Conservation (phyloP, 2,113 vertebrate species). For the Rostratula benghalensis region DNA sequence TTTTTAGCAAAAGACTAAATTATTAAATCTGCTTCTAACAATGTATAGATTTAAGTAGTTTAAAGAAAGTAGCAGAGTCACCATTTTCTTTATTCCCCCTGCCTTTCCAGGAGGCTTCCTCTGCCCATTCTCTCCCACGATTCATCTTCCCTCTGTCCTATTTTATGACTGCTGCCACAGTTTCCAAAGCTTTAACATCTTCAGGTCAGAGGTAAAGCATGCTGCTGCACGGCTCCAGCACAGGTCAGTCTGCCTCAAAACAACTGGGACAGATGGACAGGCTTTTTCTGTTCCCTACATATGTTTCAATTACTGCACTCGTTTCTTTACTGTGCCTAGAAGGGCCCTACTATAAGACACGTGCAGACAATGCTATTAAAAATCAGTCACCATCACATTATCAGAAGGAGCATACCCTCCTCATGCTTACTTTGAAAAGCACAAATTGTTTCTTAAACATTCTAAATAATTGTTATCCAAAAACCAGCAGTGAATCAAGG, state of each 20-base stretch:
- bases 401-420: not conserved
- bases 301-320: not conserved
- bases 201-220: not conserved
- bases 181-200: not conserved
- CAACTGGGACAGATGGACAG: not conserved
- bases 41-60: not conserved
- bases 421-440: constrained; percentile 27
- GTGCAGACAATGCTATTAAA: not conserved
- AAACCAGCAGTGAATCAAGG: not conserved
- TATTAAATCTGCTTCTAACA: not conserved
- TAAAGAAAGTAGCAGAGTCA: not conserved
- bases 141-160: not conserved
- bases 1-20: not conserved
- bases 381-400: not conserved
- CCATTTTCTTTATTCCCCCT: not conserved
- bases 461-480: constrained; percentile 36
- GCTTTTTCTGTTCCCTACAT: not conserved
- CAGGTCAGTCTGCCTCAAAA: not conserved
- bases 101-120: not conserved
- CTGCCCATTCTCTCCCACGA: not conserved
- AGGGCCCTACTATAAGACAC: not conserved
- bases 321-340: not conserved
- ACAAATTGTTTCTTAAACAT: not conserved
- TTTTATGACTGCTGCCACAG: not conserved
- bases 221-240: not conserved